A percentile compares a stretch with the other conserved stretches of the same genome.
Evolutionary conservation across 2,888 invertebrate genomes (phyloP).

Genomic region (Brachynemurus nebulosus): DNA sequence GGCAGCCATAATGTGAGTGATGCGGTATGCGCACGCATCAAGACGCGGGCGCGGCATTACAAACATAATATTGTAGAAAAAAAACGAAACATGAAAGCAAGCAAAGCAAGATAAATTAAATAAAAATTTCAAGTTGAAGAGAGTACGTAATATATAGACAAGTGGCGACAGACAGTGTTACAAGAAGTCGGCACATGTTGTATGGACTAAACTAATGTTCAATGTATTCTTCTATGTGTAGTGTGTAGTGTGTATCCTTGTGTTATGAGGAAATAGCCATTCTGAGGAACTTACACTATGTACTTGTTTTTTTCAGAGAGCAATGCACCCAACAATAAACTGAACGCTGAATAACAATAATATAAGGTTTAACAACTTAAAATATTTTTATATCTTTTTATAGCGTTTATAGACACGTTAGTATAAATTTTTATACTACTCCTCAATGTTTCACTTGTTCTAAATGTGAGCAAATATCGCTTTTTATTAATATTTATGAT

Average conservation of each 20-base stretch:
- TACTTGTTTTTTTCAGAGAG: not conserved
- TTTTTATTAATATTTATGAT: too few species aligned
- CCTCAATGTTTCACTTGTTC: too few species aligned
- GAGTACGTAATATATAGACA: not conserved
- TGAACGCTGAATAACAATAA: not conserved
- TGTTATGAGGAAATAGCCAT: not conserved
- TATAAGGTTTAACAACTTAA: too few species aligned
- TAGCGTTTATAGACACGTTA: too few species aligned
- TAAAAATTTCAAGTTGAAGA: not conserved
- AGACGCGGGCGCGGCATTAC: not conserved
- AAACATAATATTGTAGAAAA: not conserved
- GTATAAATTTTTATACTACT: too few species aligned
- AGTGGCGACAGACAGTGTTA: not conserved
- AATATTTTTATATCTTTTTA: too few species aligned
- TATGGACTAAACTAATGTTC: too few species aligned
- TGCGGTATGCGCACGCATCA: constrained; percentile 1
- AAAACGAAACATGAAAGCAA: not conserved
- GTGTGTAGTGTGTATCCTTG: constrained; percentile 1
- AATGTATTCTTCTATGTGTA: too few species aligned
- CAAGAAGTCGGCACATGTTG: too few species aligned
- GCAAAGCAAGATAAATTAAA: not conserved
- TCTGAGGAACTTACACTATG: not conserved
- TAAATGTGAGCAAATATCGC: too few species aligned
- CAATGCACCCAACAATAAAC: not conserved
- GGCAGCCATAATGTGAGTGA: constrained; percentile 5